Conservation (phyloP, 92 coral and sea anemone genomes). For the Zoanthus gigantus region DNA sequence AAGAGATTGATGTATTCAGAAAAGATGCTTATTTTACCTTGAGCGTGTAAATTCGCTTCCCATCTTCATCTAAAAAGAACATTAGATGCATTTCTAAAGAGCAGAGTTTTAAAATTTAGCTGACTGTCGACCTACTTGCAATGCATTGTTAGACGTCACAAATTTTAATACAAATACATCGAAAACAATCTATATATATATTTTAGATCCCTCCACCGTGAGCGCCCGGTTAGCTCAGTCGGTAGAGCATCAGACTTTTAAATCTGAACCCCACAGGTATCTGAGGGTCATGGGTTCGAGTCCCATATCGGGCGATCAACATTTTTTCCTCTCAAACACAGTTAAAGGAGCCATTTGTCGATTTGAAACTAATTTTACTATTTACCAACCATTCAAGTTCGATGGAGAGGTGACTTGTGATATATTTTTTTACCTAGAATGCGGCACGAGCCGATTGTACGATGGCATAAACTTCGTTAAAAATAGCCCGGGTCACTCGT, state of each 20-base stretch:
- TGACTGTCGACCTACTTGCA: neutral
- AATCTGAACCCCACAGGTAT: slow-evolving; percentile 43
- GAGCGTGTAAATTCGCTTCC: slow-evolving; percentile 90
- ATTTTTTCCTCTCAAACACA: slow-evolving; percentile 16
- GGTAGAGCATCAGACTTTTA: slow-evolving; percentile 99
- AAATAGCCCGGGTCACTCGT: no score
- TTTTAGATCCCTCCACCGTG: fast-evolving
- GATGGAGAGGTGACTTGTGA: no score
- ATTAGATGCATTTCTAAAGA: slow-evolving; percentile 79
- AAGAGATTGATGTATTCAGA: neutral
- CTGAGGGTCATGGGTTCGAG: slow-evolving; percentile 99
- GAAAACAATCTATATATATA: no score
- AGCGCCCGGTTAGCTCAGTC: slow-evolving; percentile 99
- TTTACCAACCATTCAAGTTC: no score
- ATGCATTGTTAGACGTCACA: neutral
- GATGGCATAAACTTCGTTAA: no score
- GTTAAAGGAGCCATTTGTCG: no score
- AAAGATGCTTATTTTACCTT: slow-evolving; percentile 66
- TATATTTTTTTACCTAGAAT: no score
- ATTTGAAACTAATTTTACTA: no score
- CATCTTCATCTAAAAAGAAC: slow-evolving; percentile 80
- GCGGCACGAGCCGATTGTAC: no score
- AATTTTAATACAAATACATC: neutral
- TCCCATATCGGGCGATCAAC: slow-evolving; percentile 97
- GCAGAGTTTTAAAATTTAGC: no score